These are phyloP conservation scores for Parascotia fuliginaria DNA, from an alignment of 2,888 invertebrate genomes.

Conservation along the genomic window DNA sequence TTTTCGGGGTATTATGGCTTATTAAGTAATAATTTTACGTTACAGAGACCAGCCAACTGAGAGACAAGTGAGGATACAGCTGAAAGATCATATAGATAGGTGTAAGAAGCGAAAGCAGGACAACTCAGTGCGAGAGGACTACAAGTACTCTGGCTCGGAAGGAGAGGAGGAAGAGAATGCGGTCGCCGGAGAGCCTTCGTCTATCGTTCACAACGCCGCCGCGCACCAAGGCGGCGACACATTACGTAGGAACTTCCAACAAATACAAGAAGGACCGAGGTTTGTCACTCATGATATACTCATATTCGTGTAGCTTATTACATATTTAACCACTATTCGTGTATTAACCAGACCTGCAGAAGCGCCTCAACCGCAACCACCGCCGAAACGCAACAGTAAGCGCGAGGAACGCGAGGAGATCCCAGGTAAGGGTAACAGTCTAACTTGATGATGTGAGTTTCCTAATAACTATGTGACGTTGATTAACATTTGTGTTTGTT, in stretches of 20 bases:
- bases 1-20: not conserved
- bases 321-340: conserved; percentile 34
- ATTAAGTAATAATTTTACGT: not conserved
- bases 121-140: conserved; percentile 90
- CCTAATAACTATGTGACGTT: conserved; percentile 32
- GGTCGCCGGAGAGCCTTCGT: conserved; percentile 97
- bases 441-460: conserved; percentile 35
- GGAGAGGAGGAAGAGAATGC: conserved; percentile 98
- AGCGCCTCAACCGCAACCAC: conserved; percentile 86
- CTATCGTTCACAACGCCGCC: conserved; percentile 94
- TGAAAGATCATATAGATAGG: conserved; percentile 99
- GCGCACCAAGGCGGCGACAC: conserved; percentile 95
- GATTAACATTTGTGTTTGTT: conserved; percentile 48
- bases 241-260: conserved; percentile 98
- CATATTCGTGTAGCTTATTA: conserved; percentile 29
- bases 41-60: conserved; percentile 98
- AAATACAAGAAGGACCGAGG: conserved; percentile 93
- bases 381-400: conserved; percentile 86
- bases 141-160: conserved; percentile 97
- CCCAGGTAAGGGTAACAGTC: conserved; percentile 69
- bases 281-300: conserved; percentile 34
- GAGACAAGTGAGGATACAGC: conserved; percentile 98
- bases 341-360: conserved; percentile 86
- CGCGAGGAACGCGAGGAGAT: conserved; percentile 87
- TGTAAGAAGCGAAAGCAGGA: conserved; percentile 98